Base-by-base conservation (phyloP, 1,140 invertebrate species). In the Rhagoletis zephyria region DNA sequence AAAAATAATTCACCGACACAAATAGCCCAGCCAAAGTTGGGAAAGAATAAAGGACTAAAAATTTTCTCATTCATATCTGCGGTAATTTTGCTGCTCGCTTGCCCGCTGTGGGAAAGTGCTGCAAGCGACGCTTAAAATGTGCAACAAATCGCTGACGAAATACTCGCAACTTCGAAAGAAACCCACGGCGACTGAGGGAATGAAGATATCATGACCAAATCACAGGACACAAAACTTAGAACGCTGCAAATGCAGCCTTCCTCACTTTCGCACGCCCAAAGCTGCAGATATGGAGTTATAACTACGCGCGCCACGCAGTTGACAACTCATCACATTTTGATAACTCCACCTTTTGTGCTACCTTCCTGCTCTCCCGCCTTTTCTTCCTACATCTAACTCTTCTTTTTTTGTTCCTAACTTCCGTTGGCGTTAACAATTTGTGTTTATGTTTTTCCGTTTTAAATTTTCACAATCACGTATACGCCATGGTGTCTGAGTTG, bases 381-480 rank as follows among this genome's bases (percentile, higher is more conserved):
- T 45, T 4, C 67, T 40, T 63, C 61, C 61, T n/a, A 14, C 64
- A 67, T 19, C 64, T 12, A 63, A 6, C 6, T 67, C 30, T 67
- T 40, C 0, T 10, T 67, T 63, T 63, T 9, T 14, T 67, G 30
- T 7, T 56, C 19, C 45, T 30, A 16, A 81, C 74, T 19, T 59
- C 74, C 48, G 51, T 3, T 81, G 45, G 16, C 0, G 12, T 51
- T 9, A 12, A 81, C 74, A 42, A 30, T 51, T 81, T 81, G 2
- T 3, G n/a, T 6, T 56, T 16, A 81, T 81, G 74, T 10, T 56
- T 81, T 81, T 56, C 74, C 74, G 74, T 56, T 81, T 81, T 59
- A 16, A 81, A 59, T 81, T 81, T 30, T 51, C 48, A 51, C 6
- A 77, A 56, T 19, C 16, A 77, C 48, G 48, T 81, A 81, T 19